Percentiles rank a stretch among this genome's conserved stretches.
phyloP scores from a whole-genome alignment of 2,888 invertebrate species.

The Nephrotoma guestfalica region DNA sequence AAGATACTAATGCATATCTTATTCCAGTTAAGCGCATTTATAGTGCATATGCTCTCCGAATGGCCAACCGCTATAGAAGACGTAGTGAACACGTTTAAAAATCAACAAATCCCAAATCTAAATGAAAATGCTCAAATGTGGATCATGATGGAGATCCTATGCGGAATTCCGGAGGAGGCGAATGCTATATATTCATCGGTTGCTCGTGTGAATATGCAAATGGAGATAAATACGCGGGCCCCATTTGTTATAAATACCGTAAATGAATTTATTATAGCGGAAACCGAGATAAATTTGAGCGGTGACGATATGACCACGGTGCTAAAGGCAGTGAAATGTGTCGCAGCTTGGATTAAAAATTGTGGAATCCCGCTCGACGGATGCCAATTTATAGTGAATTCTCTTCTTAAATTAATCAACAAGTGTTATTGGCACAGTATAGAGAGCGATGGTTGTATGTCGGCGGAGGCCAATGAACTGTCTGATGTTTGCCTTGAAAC shows the following conservation, averaged over 20 bases:
- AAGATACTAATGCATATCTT: not conserved
- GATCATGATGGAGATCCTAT: slow-evolving; percentile 68
- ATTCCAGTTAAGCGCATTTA: slow-evolving; percentile 66
- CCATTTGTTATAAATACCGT: slow-evolving; percentile 26
- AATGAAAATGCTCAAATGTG: slow-evolving; percentile 44
- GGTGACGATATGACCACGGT: slow-evolving; percentile 36
- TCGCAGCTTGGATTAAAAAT: slow-evolving; percentile 44
- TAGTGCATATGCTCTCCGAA: slow-evolving; percentile 47
- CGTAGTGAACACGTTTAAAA: slow-evolving; percentile 49
- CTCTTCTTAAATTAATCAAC: slow-evolving; percentile 30
- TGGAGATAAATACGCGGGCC: slow-evolving; percentile 26
- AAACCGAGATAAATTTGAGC: slow-evolving; percentile 24
- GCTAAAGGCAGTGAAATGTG: slow-evolving; percentile 40
- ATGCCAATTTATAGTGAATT: slow-evolving; percentile 26
- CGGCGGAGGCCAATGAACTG: slow-evolving; percentile 39
- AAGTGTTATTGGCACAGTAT: slow-evolving; percentile 33
- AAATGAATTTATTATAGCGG: slow-evolving; percentile 24
- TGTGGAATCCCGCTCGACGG: slow-evolving; percentile 28
- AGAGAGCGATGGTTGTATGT: slow-evolving; percentile 36
- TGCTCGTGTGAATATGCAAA: slow-evolving; percentile 24
- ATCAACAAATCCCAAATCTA: slow-evolving; percentile 40
- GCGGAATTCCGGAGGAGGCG: slow-evolving; percentile 72
- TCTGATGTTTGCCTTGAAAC: slow-evolving; percentile 49
- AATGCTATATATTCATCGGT: slow-evolving; percentile 29
- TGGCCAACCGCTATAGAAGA: slow-evolving; percentile 56